Evolutionary conservation across 53 echinoderm and acorn worm genomes (phyloP).

Genomic region (Antedon mediterranea): DNA sequence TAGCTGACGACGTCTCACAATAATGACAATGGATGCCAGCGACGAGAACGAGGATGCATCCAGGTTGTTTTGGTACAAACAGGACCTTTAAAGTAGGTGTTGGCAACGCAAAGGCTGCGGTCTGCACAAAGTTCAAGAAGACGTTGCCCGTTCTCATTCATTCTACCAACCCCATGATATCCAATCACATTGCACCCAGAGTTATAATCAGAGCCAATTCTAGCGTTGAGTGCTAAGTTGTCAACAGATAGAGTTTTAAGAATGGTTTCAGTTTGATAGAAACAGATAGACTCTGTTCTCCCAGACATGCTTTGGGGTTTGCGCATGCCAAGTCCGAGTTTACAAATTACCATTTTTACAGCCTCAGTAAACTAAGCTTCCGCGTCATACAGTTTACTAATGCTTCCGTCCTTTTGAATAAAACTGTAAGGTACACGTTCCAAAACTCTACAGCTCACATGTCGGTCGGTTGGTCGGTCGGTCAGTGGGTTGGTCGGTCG

Average conservation of each 20-base stretch:
- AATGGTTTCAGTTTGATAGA: conserved; percentile 3
- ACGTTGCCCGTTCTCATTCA: conserved; percentile 11
- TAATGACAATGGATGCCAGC: not conserved
- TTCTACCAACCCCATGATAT: not conserved
- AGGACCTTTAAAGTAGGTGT: conserved; percentile 1
- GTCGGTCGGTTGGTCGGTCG: too few relatives aligned
- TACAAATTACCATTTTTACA: too few relatives aligned
- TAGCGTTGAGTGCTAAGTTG: conserved; percentile 3
- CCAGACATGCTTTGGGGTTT: too few relatives aligned
- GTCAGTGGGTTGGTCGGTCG: too few relatives aligned
- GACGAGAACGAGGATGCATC: not conserved
- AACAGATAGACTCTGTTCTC: too few relatives aligned
- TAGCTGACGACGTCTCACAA: not conserved
- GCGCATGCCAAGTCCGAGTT: too few relatives aligned
- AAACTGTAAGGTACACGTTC: too few relatives aligned
- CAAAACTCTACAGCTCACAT: too few relatives aligned
- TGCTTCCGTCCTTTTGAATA: not conserved
- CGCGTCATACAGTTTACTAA: too few relatives aligned
- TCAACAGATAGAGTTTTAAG: conserved; percentile 5
- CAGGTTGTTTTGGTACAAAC: not conserved
- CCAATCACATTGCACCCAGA: conserved; percentile 1
- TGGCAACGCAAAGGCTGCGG: conserved; percentile 2
- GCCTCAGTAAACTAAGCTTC: too few relatives aligned
- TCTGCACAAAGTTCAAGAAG: not conserved
- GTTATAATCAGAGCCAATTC: not conserved